Percentiles rank a stretch among this genome's conserved stretches.
phyloP scores from a whole-genome alignment of 1,140 invertebrate species.

The Delia radicum region DNA sequence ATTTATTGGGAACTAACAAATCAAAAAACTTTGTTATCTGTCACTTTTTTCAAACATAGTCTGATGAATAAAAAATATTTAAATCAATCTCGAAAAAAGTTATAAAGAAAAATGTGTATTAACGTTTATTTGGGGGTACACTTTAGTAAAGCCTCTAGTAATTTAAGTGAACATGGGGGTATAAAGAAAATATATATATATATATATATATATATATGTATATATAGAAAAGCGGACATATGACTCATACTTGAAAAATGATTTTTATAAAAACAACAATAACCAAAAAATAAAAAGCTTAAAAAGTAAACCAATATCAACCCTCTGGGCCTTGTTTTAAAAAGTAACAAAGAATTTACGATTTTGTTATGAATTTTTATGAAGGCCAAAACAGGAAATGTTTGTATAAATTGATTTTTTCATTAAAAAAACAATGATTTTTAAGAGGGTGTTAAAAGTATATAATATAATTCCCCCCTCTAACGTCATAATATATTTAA shows the following conservation, averaged over 20 bases:
- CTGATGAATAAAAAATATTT: too few species aligned
- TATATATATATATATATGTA: too few species aligned
- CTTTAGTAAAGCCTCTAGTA: too few species aligned
- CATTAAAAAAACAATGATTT: neutral
- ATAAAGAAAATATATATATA: too few species aligned
- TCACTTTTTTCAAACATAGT: too few species aligned
- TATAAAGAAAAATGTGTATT: too few species aligned
- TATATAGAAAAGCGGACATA: neutral
- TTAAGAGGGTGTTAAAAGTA: neutral
- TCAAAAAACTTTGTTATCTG: too few species aligned
- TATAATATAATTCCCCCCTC: neutral
- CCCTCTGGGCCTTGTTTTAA: neutral
- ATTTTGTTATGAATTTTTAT: neutral
- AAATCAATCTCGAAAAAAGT: too few species aligned
- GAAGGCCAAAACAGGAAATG: neutral
- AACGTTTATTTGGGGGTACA: too few species aligned
- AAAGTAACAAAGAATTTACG: neutral
- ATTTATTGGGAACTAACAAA: too few species aligned
- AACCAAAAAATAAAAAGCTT: neutral
- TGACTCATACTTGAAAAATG: neutral
- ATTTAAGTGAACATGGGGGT: too few species aligned
- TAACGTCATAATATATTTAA: neutral
- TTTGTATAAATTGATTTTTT: neutral
- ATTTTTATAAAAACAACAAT: neutral
- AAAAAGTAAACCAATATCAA: neutral